Evolutionary conservation across 30 jellyfish, hydroid and myxozoan species (phyloP), one percentile per base, ranked within the genome.

Genomic region (Aurelia coerulea): DNA sequence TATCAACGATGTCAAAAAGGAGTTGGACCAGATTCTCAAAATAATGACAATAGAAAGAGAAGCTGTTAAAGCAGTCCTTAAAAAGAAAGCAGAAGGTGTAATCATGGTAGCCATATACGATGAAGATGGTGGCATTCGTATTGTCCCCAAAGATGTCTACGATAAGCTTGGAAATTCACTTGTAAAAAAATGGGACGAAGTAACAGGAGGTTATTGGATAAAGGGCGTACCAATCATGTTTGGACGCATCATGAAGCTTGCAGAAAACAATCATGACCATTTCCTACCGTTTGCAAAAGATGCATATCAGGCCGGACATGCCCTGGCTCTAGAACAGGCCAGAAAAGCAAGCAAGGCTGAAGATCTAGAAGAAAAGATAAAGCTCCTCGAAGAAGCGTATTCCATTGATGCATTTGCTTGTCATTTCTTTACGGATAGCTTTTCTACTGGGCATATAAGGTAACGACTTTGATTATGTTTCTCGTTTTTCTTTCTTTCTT

Each of bases 331-430:
- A 14, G 64, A 70, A 70, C 23, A 70, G 64, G 81, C 81, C 23
- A 70, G 64, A 42, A n/a, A 70, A 29, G 81, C 81, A 29, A 35
- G 67, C 23, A 23, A 23, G 29, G 81, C 14, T 8, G 81, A 56
- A 7, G 35, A n/a, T n/a, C 15, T n/a, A 10, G 81, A 32, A n/a
- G 31, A n/a, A 9, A 13, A 70, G 19, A 35, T 10, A 46, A 12
- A 33, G 10, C 81, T 70, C 33, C 64, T 70, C 18, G 64, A 70
- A 29, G 81, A 70, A 70, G 81, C 81, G 0, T 70, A 70, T 18
- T 7, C 81, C 23, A 33, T 70, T 29, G 81, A 70, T 70, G 81
- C 81, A 70, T 70, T 70, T 70, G 81, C 81, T 9, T 70, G 81
- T 42, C 81, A 70, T 29, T 70, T 70, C 67, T 60, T 70, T 10